Evolutionary conservation across 2,888 invertebrate species (phyloP), one percentile per base, ranked within the genome.

Genomic region (Diploptera punctata): DNA sequence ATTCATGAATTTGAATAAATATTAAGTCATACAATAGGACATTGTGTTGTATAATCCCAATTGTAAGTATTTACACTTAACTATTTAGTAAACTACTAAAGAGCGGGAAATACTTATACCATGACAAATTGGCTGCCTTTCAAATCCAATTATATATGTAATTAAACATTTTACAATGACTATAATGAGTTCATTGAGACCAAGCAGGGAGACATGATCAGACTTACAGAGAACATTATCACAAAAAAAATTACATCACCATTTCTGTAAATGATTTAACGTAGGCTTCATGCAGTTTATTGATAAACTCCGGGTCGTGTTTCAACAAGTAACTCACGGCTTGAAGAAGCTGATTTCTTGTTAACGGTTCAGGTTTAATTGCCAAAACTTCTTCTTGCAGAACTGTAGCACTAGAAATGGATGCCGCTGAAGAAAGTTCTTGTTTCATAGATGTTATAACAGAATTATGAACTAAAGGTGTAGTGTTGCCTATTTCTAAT

Each of bases 201-300:
- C n/a, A n/a, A n/a, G n/a, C n/a, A n/a, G n/a, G n/a, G n/a, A n/a
- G n/a, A n/a, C 24, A 52, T 24, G 7, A 24, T 52, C 7, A 19
- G n/a, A 13, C 18, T 49, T 52, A 5, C 24, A 24, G 13, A n/a
- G n/a, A n/a, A n/a, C n/a, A n/a, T n/a, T n/a, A n/a, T n/a, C n/a
- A n/a, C n/a, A n/a, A n/a, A n/a, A n/a, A n/a, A n/a, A n/a, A n/a
- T 21, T 85, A 86, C 67, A 85, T 85, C 16, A 86, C 82, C 78
- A 86, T 83, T 75, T 93, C 92, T 80, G 91, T 88, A 80, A 93
- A 92, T 38, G 93, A 93, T 84, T 94, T 93, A 19, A 96, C 91
- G 81, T 97, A 97, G 70, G 95, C 97, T 84, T 97, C 95, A 81
- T 97, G 96, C 75, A 97, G 86, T 83, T 93, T 95, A 80, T 91